A percentile compares a stretch with the other conserved stretches of the same genome.
phyloP scores from a whole-genome alignment of 2,797 vertebrate genomes.

The Tamandua tetradactyla region DNA sequence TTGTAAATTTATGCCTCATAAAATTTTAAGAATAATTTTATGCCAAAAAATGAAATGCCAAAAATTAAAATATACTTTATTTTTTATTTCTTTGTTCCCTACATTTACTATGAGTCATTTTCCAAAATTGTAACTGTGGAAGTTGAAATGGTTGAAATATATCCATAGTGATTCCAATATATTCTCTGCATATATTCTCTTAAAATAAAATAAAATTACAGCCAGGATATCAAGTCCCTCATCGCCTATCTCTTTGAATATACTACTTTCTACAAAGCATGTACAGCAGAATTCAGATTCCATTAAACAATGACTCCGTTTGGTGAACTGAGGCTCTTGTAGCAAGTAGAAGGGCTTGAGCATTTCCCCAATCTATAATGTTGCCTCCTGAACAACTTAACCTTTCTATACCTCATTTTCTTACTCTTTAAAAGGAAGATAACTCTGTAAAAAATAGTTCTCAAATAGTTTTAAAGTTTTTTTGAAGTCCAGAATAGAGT shows the following conservation, averaged over 20 bases:
- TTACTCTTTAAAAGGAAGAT: not conserved
- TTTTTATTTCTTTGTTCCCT: not conserved
- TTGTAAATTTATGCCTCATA: not conserved
- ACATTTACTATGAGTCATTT: not conserved
- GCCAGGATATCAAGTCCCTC: not conserved
- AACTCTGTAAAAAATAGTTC: not conserved
- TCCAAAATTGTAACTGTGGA: not conserved
- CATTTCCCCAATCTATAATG: not conserved
- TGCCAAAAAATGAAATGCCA: not conserved
- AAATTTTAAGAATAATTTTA: not conserved
- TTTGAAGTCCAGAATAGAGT: not conserved
- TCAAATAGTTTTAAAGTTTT: not conserved
- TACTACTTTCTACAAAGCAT: not conserved
- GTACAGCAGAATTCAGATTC: not conserved
- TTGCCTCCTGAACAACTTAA: not conserved
- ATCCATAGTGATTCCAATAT: not conserved
- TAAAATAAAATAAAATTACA: not conserved
- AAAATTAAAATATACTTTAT: not conserved
- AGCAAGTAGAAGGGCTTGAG: not conserved
- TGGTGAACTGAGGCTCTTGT: not conserved
- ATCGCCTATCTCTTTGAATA: not conserved
- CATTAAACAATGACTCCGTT: not conserved
- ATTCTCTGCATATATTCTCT: not conserved
- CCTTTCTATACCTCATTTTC: not conserved
- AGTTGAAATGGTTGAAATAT: conserved; percentile 5